Evolutionary conservation across 1,140 invertebrate species (phyloP), one percentile per base, ranked within the genome.

Genomic region (Micrasema longulum): DNA sequence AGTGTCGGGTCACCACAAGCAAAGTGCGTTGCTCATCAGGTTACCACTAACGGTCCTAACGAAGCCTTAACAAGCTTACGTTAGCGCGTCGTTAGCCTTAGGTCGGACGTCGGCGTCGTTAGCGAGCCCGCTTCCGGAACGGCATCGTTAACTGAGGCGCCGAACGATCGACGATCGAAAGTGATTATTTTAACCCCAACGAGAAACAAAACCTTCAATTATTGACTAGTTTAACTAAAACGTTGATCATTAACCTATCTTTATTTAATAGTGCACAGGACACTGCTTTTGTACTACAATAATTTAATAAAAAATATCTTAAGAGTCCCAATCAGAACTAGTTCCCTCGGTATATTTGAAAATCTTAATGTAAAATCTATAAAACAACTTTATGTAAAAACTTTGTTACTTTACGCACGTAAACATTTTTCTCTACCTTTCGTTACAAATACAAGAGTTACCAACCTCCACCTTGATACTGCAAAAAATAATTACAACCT

Each of bases 61-160:
- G 64, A 41, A 36, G 45, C 31, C 12, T 20, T 66, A 66, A 66
- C 48, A 52, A 38, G 45, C 45, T 66, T 52, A 23, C 62, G 66
- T 68, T 68, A 68, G 52, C 22, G 52, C 14, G 20, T 68, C 66
- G 66, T 68, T 68, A 68, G 50, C 31, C 36, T 53, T 55, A 68
- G 50, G 18, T 22, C 50, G 55, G 57, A 62, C 31, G 57, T 60
- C 55, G 57, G 23, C 45, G 62, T 43, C 62, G 45, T 67, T 67
- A 67, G 16, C 48, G 31, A 26, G 26, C 18, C 48, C 64, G 35
- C 36, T 18, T 41, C 45, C 31, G 64, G 14, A 26, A 65, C 62
- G 14, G 23, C 18, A 18, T 36, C 57, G 57, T 62, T 62, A 62
- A 55, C 52, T n/a, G 52, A 55, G 52, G 16, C 47, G 47, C 47